Conservation (phyloP, 2,888 invertebrate genomes). For the Xestoiulus laeticollis region DNA sequence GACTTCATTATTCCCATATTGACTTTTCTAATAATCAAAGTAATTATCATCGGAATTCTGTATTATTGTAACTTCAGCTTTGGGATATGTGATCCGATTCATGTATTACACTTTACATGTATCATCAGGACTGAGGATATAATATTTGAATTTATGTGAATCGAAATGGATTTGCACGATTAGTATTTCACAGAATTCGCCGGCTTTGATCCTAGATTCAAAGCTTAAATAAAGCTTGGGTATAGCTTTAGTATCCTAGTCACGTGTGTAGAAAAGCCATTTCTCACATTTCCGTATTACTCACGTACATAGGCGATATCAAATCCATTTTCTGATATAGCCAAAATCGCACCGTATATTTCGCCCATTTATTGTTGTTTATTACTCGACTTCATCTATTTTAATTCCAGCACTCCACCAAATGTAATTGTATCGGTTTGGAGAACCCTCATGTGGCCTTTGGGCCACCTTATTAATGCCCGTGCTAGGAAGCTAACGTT, state of each 20-base stretch:
- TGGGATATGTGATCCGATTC: background rate
- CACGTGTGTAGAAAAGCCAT: background rate
- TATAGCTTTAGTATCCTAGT: background rate
- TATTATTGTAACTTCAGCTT: background rate
- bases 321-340: conserved; percentile 39
- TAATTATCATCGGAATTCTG: background rate
- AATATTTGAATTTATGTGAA: background rate
- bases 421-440: conserved; percentile 30
- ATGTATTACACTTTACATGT: background rate
- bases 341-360: conserved; percentile 5
- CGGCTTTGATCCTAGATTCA: background rate
- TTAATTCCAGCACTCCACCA: conserved; percentile 30
- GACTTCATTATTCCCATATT: too few relatives aligned
- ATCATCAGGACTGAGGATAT: background rate
- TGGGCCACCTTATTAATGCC: conserved; percentile 29
- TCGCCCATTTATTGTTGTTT: conserved; percentile 18
- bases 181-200: background rate
- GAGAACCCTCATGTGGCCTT: background rate
- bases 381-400: conserved; percentile 43
- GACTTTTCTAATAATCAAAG: background rate
- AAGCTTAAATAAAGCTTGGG: background rate
- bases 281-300: conserved; percentile 16
- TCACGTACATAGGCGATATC: conserved; percentile 18
- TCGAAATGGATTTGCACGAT: background rate
- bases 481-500: background rate